Percentiles rank a stretch among this genome's conserved stretches.
phyloP scores from a whole-genome alignment of 2,113 vertebrate species.

The Melospiza georgiana region DNA sequence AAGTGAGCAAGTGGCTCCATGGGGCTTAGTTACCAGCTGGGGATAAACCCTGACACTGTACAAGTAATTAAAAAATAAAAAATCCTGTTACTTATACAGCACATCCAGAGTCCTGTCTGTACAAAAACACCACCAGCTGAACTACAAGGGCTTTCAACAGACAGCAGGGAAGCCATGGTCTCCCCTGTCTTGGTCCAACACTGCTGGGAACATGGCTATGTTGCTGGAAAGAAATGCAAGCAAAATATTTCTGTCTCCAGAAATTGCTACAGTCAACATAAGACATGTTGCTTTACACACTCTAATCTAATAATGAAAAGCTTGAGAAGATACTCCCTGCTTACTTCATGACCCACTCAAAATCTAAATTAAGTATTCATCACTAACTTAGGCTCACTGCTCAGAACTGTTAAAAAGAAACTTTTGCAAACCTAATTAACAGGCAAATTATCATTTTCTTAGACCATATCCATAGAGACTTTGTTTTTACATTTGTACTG shows the following conservation, averaged over 20 bases:
- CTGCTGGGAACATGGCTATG: background rate
- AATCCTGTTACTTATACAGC: background rate
- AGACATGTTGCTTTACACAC: background rate
- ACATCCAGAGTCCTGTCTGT: background rate
- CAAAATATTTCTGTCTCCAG: background rate
- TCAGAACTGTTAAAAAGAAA: slow-evolving; percentile 15
- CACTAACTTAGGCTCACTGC: background rate
- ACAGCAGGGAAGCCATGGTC: background rate
- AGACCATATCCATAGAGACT: slow-evolving; percentile 6
- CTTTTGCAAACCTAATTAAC: slow-evolving; percentile 39
- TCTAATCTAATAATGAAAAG: background rate
- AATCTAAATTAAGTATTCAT: slow-evolving; percentile 22
- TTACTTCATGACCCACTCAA: slow-evolving; percentile 1
- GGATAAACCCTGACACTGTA: background rate
- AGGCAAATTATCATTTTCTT: slow-evolving; percentile 14
- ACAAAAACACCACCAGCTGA: background rate
- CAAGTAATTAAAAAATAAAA: background rate
- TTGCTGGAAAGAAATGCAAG: background rate
- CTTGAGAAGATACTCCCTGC: background rate
- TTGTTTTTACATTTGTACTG: background rate
- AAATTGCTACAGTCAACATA: background rate
- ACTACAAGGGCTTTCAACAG: background rate
- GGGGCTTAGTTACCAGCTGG: background rate
- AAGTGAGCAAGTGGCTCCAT: accelerated
- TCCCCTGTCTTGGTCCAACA: background rate